Percentiles rank a stretch among this genome's conserved stretches.
phyloP scores from a whole-genome alignment of 2,113 vertebrate genomes.

The Dendrocopos noguchii region DNA sequence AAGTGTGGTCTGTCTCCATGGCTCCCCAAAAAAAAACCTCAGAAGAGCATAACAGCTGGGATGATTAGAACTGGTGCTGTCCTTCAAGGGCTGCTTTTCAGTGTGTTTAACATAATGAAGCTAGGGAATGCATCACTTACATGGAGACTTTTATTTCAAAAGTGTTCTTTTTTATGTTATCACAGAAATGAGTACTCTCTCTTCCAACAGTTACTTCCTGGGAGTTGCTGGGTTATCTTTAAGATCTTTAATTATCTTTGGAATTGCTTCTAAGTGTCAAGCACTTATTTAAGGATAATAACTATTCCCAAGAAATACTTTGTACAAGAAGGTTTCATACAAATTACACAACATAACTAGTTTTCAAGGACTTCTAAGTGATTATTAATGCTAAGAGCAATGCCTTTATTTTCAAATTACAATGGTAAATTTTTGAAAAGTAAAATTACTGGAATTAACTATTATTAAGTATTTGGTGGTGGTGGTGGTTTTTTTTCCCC shows the following conservation, averaged over 20 bases:
- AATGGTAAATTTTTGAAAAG: background rate
- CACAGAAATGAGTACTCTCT: background rate
- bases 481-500: background rate
- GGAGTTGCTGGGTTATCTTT: background rate
- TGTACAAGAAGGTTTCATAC: background rate
- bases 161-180: background rate
- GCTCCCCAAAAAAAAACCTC: background rate
- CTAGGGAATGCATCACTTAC: background rate
- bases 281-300: background rate
- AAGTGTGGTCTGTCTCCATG: background rate
- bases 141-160: background rate
- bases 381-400: background rate
- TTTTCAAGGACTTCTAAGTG: background rate
- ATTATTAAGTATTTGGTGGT: background rate
- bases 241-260: background rate
- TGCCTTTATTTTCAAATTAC: background rate
- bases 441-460: background rate
- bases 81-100: background rate
- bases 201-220: background rate
- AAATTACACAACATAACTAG: background rate
- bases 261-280: background rate
- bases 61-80: background rate
- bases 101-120: fast-evolving
- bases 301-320: background rate
- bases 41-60: background rate